Evolutionary conservation across 2,113 vertebrate species (phyloP).

Genomic region (Grantiella picta): DNA sequence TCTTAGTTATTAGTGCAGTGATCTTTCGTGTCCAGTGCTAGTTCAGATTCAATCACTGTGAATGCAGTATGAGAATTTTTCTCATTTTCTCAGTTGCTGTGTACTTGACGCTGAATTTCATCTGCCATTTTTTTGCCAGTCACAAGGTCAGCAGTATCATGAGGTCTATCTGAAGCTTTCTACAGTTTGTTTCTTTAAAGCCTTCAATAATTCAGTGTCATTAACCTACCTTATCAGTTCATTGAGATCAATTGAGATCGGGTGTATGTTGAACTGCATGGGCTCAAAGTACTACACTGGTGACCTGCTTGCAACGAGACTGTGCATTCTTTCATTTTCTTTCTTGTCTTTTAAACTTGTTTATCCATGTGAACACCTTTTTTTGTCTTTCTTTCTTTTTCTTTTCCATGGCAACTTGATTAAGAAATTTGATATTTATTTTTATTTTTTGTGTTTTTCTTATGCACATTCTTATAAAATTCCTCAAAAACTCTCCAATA

Average conservation of each 20-base stretch:
- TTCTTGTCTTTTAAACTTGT: neutral
- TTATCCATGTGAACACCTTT: neutral
- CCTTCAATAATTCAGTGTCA: neutral
- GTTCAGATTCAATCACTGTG: neutral
- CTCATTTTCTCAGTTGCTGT: neutral
- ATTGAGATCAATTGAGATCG: neutral
- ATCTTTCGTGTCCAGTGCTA: neutral
- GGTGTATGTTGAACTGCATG: neutral
- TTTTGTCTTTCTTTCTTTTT: neutral
- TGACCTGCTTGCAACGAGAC: neutral
- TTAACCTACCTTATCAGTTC: neutral
- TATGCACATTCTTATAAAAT: neutral
- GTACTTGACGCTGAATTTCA: neutral
- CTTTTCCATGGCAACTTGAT: neutral
- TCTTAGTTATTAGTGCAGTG: neutral
- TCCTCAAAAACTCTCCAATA: neutral
- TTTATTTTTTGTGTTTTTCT: neutral
- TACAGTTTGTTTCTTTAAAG: neutral
- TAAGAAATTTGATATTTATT: neutral
- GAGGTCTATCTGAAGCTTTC: neutral
- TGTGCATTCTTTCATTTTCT: neutral
- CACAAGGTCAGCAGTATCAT: neutral
- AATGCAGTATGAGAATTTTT: neutral
- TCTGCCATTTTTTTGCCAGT: neutral
- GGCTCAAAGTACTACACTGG: neutral